phyloP scores from a whole-genome alignment of 2,888 invertebrate species.

The Chymomyza procnemis region DNA sequence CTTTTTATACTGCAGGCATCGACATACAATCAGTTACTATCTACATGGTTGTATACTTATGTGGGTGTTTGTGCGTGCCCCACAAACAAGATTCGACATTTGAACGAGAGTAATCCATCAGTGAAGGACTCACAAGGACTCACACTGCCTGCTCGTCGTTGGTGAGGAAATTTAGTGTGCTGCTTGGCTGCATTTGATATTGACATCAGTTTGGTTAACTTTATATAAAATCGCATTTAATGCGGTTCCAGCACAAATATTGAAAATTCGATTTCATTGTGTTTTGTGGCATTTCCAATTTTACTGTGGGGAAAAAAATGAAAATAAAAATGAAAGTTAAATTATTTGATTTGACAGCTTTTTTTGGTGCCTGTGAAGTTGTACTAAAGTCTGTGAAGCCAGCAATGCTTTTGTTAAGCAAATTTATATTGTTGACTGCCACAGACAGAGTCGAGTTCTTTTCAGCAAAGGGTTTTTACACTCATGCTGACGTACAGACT shows the following conservation, averaged over 20 bases:
- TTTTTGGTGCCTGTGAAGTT: background rate
- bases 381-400: background rate
- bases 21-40: background rate
- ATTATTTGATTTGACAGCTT: conserved; percentile 69
- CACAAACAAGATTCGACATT: conserved; percentile 68
- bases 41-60: background rate
- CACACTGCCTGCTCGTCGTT: background rate
- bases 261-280: background rate
- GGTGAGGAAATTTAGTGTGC: conserved; percentile 29
- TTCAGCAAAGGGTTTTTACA: background rate
- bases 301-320: conserved; percentile 35
- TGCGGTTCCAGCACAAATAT: background rate
- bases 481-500: conserved; percentile 14
- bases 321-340: conserved; percentile 54
- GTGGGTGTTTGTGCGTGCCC: conserved; percentile 12
- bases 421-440: conserved; percentile 33
- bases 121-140: conserved; percentile 22
- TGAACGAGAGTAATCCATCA: conserved; percentile 68
- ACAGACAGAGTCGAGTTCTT: background rate
- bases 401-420: conserved; percentile 21
- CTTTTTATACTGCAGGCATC: conserved; percentile 4
- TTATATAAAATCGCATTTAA: background rate
- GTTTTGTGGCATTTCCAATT: background rate
- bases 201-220: conserved; percentile 8
- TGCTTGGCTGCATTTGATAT: conserved; percentile 44